Conservation (phyloP, 2,797 vertebrate species). For the Betta splendens region DNA sequence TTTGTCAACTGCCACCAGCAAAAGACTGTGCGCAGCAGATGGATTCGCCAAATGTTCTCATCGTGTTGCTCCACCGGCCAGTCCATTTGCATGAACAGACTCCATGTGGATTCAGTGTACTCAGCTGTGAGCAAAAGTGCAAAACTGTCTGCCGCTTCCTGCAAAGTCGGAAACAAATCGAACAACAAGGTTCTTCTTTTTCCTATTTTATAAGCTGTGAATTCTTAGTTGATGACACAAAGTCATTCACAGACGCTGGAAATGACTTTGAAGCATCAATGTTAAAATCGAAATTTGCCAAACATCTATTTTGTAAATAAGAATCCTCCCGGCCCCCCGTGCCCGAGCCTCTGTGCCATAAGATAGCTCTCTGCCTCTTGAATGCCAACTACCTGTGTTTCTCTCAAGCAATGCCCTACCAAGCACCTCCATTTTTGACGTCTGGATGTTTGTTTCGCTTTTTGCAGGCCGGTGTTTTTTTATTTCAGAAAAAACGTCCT, state of each 20-base stretch:
- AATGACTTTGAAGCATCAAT: conserved; percentile 58
- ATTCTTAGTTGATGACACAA: conserved; percentile 48
- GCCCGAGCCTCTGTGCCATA: conserved; percentile 76
- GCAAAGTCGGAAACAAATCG: conserved; percentile 35
- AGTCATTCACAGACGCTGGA: conserved; percentile 44
- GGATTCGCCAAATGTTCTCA: conserved; percentile 68
- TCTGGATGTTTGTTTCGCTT: conserved; percentile 68
- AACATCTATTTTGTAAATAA: conserved; percentile 82
- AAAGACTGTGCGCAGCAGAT: conserved; percentile 61
- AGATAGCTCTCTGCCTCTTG: conserved; percentile 68
- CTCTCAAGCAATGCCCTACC: conserved; percentile 70
- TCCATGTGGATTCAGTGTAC: conserved; percentile 57
- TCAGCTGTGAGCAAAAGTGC: conserved; percentile 52
- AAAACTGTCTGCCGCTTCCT: conserved; percentile 50
- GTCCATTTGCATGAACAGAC: conserved; percentile 72
- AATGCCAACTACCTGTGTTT: conserved; percentile 73
- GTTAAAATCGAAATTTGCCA: conserved; percentile 69
- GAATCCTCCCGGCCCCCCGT: conserved; percentile 59
- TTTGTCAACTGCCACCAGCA: conserved; percentile 59
- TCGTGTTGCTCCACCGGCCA: conserved; percentile 46
- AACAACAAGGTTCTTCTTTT: conserved; percentile 36
- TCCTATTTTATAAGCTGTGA: conserved; percentile 74
- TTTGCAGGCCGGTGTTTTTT: conserved; percentile 42
- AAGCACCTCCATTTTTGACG: conserved; percentile 67
- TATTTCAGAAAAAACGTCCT: conserved; percentile 36